Conservation (phyloP, 2,797 vertebrate species). For the Nannoperca obscura region DNA sequence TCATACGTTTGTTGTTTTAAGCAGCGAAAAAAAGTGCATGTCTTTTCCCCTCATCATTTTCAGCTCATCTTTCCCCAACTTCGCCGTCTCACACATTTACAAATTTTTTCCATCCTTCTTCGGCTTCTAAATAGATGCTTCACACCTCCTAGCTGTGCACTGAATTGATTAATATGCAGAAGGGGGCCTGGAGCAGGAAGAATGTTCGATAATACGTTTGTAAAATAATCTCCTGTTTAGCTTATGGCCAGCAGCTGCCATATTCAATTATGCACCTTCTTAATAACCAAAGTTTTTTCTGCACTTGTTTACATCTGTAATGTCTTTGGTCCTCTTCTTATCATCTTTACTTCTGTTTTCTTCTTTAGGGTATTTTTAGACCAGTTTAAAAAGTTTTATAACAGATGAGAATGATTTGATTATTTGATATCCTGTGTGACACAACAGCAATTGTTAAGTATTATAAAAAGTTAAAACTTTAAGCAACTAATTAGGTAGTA, state of each 20-base stretch:
- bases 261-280: slow-evolving; percentile 65
- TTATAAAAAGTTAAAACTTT: not conserved
- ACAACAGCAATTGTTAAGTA: slow-evolving; percentile 1
- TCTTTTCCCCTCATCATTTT: slow-evolving; percentile 1
- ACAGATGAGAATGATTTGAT: not conserved
- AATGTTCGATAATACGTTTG: slow-evolving; percentile 60
- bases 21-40: no score
- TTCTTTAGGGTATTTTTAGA: not conserved
- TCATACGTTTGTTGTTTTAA: no score
- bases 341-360: slow-evolving; percentile 13
- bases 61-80: slow-evolving; percentile 22
- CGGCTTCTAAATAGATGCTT: slow-evolving; percentile 53
- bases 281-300: slow-evolving; percentile 63
- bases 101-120: slow-evolving; percentile 27
- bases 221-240: slow-evolving; percentile 67
- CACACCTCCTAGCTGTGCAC: slow-evolving; percentile 61
- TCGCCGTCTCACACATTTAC: slow-evolving; percentile 28
- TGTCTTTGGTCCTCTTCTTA: slow-evolving; percentile 7
- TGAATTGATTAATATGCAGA: slow-evolving; percentile 66
- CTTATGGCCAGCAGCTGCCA: slow-evolving; percentile 62
- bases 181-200: slow-evolving; percentile 45
- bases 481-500: not conserved
- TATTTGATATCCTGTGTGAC: not conserved
- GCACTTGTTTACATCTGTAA: slow-evolving; percentile 45
- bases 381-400: not conserved